phyloP scores from a whole-genome alignment of 2,113 vertebrate species.

The Baryphthengus martii region DNA sequence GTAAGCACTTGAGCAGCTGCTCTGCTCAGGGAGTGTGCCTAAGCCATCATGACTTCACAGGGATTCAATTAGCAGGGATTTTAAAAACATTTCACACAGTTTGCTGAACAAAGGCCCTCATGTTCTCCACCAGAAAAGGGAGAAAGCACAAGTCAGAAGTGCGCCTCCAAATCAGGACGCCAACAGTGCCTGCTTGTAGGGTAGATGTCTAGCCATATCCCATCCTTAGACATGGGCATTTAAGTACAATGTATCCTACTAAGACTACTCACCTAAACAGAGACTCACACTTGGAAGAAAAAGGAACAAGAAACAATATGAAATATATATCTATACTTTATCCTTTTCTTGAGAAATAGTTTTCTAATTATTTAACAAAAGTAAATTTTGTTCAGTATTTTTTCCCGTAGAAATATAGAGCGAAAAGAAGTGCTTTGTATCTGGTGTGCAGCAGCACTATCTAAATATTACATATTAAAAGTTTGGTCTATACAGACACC shows the following conservation, averaged over 20 bases:
- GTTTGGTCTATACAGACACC: not conserved
- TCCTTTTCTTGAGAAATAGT: conserved; percentile 10
- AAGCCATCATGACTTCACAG: not conserved
- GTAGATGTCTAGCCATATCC: not conserved
- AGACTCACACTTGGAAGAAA: conserved; percentile 9
- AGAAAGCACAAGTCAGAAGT: not conserved
- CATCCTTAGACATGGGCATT: not conserved
- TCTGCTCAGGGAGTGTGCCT: not conserved
- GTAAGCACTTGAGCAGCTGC: not conserved
- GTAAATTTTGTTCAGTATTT: conserved; percentile 26
- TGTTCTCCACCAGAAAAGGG: not conserved
- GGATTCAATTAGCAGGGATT: not conserved
- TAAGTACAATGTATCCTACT: not conserved
- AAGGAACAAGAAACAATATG: not conserved
- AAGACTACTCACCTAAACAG: not conserved
- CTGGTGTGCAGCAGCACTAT: not conserved
- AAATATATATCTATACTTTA: conserved; percentile 30
- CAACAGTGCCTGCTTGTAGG: not conserved
- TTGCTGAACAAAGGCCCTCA: not conserved
- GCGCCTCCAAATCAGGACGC: not conserved
- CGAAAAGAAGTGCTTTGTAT: conserved; percentile 36
- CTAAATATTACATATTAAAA: not conserved
- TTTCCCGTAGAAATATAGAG: conserved; percentile 65
- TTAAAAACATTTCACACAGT: not conserved
- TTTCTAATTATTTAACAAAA: conserved; percentile 55